Evolutionary conservation across 1,140 invertebrate species (phyloP).

Genomic region (Nomia melanderi): DNA sequence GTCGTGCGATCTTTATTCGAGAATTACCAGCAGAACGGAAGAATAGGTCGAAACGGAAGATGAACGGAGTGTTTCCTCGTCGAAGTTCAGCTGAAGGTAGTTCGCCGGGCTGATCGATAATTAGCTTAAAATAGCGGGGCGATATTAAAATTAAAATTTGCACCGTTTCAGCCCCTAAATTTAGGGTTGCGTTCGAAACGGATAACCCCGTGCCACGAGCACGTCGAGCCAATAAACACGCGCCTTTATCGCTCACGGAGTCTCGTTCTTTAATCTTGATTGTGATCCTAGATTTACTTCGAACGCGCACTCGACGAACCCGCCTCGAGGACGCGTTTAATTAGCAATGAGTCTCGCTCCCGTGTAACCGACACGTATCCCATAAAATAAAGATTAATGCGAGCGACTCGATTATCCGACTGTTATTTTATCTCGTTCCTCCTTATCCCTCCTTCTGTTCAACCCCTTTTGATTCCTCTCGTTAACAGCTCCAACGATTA

Average conservation of each 20-base stretch:
- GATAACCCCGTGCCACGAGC: neutral
- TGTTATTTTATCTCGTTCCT: no score
- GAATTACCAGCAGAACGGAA: no score
- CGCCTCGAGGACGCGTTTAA: conserved; percentile 7
- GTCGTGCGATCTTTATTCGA: no score
- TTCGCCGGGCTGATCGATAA: conserved; percentile 19
- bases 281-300: neutral
- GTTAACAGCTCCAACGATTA: no score
- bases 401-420: neutral
- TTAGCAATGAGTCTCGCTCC: conserved; percentile 5
- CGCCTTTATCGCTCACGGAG: neutral
- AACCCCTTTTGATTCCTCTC: no score
- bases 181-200: conserved; percentile 29
- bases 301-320: neutral
- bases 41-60: no score
- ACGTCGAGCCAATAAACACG: conserved; percentile 29
- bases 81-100: neutral
- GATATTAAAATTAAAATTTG: conserved; percentile 48
- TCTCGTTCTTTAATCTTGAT: conserved; percentile 22
- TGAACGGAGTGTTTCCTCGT: no score
- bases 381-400: neutral
- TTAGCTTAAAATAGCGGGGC: conserved; percentile 35
- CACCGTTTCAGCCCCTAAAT: conserved; percentile 28
- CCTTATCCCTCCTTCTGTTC: no score
- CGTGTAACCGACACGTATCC: neutral